Evolutionary conservation across 2,888 invertebrate species (phyloP), one percentile per base, ranked within the genome.

Genomic region (Aspidiotus rigidus): DNA sequence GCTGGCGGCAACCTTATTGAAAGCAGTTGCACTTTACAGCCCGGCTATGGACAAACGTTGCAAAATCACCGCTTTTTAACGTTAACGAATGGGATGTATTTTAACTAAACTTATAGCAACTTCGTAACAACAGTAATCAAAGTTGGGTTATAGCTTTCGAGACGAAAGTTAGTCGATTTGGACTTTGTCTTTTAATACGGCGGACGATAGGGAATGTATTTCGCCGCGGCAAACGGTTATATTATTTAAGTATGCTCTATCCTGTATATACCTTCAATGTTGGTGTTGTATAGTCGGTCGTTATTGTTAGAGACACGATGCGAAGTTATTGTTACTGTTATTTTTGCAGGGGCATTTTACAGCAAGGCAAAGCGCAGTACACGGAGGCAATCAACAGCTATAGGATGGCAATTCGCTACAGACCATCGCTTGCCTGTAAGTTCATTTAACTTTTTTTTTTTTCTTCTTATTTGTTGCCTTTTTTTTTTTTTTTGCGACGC

Each of bases 341-440:
- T 83, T 81, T 80, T 86, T 85, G 72, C 86, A 94, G 93, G 79
- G 96, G 95, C 72, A 90, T 94, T 77, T 82, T 95, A 77, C 85
- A 91, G 75, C 94, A 95, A 81, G 90, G 91, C 76, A 88, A 90
- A 80, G 87, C 88, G 77, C 85, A 92, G 76, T 87, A 88, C 79
- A 86, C 89, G 75, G 91, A 91, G 78, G 93, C 95, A 72, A 86
- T 94, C 77, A 85, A 88, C 78, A 92, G 92, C 81, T 95, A 94
- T 80, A 87, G 90, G 79, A 85, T 87, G 76, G 95, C 95, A 74
- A 93, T 95, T 77, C 88, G 90, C 79, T 95, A 89, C 81, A 84
- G 96, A 79, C 94, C 95, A 73, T 89, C 91, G 76, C 85, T 96
- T 80, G 93, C 94, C 78, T 84, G 95, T 95, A 83, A 90, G 91